A percentile compares a stretch with the other conserved stretches of the same genome.
These are phyloP conservation scores for Eustalomyia histrio DNA, from an alignment of 2,888 invertebrate genomes.

Conservation along the genomic window DNA sequence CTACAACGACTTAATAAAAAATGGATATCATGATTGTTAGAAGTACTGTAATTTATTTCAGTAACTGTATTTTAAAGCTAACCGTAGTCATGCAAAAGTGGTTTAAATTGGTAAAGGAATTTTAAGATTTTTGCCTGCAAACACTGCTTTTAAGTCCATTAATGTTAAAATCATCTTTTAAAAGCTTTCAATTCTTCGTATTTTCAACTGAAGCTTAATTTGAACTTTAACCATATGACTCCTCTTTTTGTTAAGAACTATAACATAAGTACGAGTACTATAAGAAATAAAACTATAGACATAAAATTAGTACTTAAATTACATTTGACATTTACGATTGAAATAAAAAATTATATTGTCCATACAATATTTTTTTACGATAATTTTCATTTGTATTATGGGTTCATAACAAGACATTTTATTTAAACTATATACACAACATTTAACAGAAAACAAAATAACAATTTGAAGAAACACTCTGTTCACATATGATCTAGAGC, in stretches of 20 bases:
- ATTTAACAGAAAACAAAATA: conserved; percentile 50
- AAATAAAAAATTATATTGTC: conserved; percentile 58
- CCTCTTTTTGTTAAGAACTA: background rate
- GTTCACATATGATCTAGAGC: background rate
- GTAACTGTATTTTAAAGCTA: too few species aligned
- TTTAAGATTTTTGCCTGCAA: too few species aligned
- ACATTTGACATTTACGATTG: conserved; percentile 76
- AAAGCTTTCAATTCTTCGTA: too few species aligned
- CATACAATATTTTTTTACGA: conserved; percentile 74
- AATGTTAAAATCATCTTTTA: too few species aligned
- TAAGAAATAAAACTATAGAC: conserved; percentile 43
- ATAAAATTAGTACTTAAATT: conserved; percentile 72
- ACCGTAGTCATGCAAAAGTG: too few species aligned
- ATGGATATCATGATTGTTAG: too few species aligned
- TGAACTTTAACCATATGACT: conserved; percentile 32
- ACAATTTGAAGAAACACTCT: conserved; percentile 23
- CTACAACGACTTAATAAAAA: too few species aligned
- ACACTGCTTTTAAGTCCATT: too few species aligned
- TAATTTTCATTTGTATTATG: conserved; percentile 71
- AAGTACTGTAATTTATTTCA: too few species aligned
- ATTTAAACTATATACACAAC: conserved; percentile 56
- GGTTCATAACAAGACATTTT: conserved; percentile 69
- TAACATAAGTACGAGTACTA: conserved; percentile 24
- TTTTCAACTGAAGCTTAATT: too few species aligned
- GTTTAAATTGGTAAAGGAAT: too few species aligned